Conservation (phyloP, 2,888 invertebrate species). For the Dasysyrphus albostriatus region DNA sequence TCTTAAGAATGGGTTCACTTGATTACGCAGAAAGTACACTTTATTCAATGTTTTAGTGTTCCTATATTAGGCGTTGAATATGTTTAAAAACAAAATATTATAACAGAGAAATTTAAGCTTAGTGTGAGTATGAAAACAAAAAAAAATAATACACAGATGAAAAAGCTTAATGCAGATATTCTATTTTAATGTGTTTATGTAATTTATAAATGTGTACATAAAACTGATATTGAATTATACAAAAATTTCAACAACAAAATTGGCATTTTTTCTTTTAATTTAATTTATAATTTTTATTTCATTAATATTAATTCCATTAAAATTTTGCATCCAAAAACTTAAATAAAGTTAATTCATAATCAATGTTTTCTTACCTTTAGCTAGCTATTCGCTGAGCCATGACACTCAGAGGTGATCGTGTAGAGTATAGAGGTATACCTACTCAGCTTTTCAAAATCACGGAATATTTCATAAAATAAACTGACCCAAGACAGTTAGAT, state of each 20-base stretch:
- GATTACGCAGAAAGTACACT: neutral
- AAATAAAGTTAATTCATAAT: neutral
- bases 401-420: too few relatives aligned
- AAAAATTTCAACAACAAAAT: conserved; percentile 33
- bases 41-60: conserved; percentile 47
- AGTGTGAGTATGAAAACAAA: neutral
- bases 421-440: too few relatives aligned
- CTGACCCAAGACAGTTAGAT: too few relatives aligned
- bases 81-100: conserved; percentile 28
- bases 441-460: too few relatives aligned
- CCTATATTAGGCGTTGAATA: conserved; percentile 30
- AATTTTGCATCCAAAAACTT: neutral
- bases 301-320: conserved; percentile 12
- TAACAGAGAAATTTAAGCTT: conserved; percentile 1
- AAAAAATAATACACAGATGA: neutral
- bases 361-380: neutral
- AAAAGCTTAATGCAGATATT: conserved; percentile 21
- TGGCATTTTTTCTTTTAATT: conserved; percentile 28
- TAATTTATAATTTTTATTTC: conserved; percentile 3
- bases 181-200: conserved; percentile 42
- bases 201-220: conserved; percentile 56
- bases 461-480: too few relatives aligned
- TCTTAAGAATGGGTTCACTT: conserved; percentile 27
- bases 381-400: too few relatives aligned
- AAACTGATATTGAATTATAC: conserved; percentile 45